Base-by-base conservation (phyloP, 1,140 invertebrate genomes). In the Diabrotica undecimpunctata region DNA sequence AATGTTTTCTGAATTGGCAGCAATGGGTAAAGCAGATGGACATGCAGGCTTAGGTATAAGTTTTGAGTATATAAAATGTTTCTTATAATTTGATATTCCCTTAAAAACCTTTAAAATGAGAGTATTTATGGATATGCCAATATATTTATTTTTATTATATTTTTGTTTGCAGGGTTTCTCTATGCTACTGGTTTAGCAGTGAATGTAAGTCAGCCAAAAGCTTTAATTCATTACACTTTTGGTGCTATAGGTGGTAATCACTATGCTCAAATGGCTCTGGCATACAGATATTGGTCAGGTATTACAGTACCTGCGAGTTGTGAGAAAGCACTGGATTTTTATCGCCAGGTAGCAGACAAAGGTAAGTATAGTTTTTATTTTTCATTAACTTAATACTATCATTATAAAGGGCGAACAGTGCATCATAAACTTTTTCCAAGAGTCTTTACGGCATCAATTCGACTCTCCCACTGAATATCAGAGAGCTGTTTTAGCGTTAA, bases 181-280 rank as follows among this genome's bases (percentile, higher is more conserved):
- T 91, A 97, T 80, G 91, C 94, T 14, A 89, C 90, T 61, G 97
- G 96, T 7, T 84, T 97, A 11, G 83, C 84, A 7, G 87, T 94
- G 0, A 91, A 94, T 74, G 90, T 93, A 2, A 96, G 91, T 68
- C 94, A 96, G 79, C 87, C 92, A 0, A 88, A 90, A 79, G 94
- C 96, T 5, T 77, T 99, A 10, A 83, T 98, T 0, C 94, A 98
- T 81, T 96, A 96, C 75, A 95, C 93, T 7, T 86, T 96, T 76
- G 92, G 89, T 38, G 92, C 96, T 12, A 78, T 97, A 5, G 95
- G 92, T 2, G 95, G 93, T 61, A 94, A 94, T 79, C 87, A 90
- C 9, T 89, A 90, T 78, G 95, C 95, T 8, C 95, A 97, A 81
- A 98, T 99, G 96, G 92, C 94, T 14, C 79, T 99, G 52, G 96